phyloP scores from a whole-genome alignment of 2,797 vertebrate species.

The Bovichtus diacanthus region DNA sequence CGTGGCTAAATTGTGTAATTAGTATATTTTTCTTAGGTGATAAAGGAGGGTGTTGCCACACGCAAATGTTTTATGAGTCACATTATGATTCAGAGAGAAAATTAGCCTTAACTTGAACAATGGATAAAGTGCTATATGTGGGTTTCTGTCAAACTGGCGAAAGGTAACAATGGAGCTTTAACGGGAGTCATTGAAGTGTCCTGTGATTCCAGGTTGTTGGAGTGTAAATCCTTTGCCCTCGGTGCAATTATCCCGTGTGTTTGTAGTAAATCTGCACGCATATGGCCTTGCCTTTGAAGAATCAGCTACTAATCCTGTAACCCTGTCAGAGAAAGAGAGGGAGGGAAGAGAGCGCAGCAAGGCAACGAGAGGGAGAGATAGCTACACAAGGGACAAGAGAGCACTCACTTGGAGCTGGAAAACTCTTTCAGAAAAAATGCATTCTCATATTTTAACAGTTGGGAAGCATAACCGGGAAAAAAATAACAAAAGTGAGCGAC shows the following conservation, averaged over 20 bases:
- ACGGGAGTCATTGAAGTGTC: slow-evolving; percentile 34
- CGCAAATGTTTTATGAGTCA: slow-evolving; percentile 52
- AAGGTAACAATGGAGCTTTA: slow-evolving; percentile 35
- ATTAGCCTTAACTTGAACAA: slow-evolving; percentile 55
- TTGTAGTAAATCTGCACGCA: slow-evolving; percentile 67
- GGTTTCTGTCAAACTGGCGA: slow-evolving; percentile 26
- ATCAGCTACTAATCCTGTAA: slow-evolving; percentile 59
- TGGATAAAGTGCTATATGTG: slow-evolving; percentile 14
- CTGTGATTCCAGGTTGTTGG: slow-evolving; percentile 49
- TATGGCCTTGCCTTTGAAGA: slow-evolving; percentile 67
- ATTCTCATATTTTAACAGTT: slow-evolving; percentile 35
- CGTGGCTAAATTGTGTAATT: slow-evolving; percentile 60
- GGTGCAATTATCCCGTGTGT: slow-evolving; percentile 70
- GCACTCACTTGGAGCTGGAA: slow-evolving; percentile 1
- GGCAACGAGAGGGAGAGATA: slow-evolving; percentile 10
- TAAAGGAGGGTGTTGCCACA: slow-evolving; percentile 50
- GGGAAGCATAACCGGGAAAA: slow-evolving; percentile 13
- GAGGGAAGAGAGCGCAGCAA: slow-evolving; percentile 19
- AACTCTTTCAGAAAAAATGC: slow-evolving; percentile 26
- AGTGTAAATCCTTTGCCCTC: slow-evolving; percentile 63
- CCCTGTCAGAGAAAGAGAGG: slow-evolving; percentile 35
- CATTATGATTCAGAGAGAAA: slow-evolving; percentile 51
- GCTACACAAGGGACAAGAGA: slow-evolving; percentile 1
- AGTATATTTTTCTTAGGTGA: slow-evolving; percentile 51
- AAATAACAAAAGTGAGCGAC: slow-evolving; percentile 29